phyloP scores from a whole-genome alignment of 2,113 vertebrate species.

The Acanthisitta chloris region DNA sequence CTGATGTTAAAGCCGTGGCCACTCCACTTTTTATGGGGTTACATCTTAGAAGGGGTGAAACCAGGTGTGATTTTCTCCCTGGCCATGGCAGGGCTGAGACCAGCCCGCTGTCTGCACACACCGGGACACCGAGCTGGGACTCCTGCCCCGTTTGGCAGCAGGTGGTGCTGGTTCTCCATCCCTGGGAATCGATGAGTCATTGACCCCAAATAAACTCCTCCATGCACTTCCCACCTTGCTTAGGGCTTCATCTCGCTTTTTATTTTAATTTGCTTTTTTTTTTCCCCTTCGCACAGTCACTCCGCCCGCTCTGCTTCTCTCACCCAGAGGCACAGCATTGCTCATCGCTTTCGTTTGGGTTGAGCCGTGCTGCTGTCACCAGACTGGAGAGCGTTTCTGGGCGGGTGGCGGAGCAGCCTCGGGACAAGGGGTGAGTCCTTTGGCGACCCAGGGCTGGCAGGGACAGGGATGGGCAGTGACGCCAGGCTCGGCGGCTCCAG shows the following conservation, averaged over 20 bases:
- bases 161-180: neutral
- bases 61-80: neutral
- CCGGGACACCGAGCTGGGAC: neutral
- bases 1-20: neutral
- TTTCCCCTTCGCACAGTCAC: fast-evolving
- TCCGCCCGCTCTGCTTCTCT: fast-evolving
- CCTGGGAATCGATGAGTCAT: fast-evolving
- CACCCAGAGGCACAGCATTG: neutral
- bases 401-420: neutral
- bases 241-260: neutral
- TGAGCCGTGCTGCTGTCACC: neutral
- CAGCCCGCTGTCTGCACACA: neutral
- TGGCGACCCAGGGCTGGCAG: fast-evolving
- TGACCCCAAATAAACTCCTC: neutral
- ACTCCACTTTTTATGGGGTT: neutral
- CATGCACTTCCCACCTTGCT: neutral
- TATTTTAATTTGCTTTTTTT: neutral
- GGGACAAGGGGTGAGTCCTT: neutral
- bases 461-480: neutral
- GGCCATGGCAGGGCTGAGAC: neutral
- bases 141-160: fast-evolving
- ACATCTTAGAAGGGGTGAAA: neutral
- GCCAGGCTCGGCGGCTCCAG: neutral
- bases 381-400: neutral
- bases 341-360: neutral